phyloP scores from a whole-genome alignment of 2,888 invertebrate genomes.

The Thymelicus lineola region DNA sequence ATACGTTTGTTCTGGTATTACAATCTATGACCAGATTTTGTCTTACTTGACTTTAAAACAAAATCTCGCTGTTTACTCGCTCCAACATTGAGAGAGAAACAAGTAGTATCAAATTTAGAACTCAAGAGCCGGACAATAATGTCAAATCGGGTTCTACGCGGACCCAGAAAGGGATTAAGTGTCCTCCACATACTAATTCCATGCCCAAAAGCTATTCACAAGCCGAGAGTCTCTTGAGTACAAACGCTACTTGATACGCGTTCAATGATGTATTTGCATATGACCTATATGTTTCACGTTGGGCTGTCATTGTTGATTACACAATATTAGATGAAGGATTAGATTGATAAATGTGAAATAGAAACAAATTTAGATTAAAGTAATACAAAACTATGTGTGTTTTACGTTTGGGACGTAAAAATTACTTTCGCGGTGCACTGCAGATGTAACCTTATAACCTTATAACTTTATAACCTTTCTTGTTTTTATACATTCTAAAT shows the following conservation, averaged over 20 bases:
- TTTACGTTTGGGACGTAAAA: too few species aligned
- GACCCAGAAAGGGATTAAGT: constrained; percentile 29
- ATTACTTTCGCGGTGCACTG: too few species aligned
- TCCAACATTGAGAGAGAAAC: neutral
- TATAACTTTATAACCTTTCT: too few species aligned
- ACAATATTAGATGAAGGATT: neutral
- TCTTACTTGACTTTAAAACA: neutral
- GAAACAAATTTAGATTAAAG: too few species aligned
- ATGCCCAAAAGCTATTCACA: constrained; percentile 24
- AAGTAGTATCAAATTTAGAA: neutral
- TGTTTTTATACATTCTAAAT: too few species aligned
- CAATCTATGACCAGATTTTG: too few species aligned
- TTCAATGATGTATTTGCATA: constrained; percentile 18
- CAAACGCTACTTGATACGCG: constrained; percentile 14
- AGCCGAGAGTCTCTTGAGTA: constrained; percentile 14
- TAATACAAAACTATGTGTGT: too few species aligned
- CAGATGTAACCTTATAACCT: too few species aligned
- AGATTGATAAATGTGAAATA: too few species aligned
- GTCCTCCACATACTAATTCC: constrained; percentile 29
- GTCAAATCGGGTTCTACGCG: constrained; percentile 16
- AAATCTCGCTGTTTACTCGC: neutral
- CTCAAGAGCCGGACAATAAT: constrained; percentile 14
- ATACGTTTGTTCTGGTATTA: too few species aligned
- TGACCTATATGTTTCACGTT: constrained; percentile 18
- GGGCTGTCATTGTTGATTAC: constrained; percentile 1